Conservation (phyloP, 2,888 invertebrate species). For the Eudasyphora cyanicolor region DNA sequence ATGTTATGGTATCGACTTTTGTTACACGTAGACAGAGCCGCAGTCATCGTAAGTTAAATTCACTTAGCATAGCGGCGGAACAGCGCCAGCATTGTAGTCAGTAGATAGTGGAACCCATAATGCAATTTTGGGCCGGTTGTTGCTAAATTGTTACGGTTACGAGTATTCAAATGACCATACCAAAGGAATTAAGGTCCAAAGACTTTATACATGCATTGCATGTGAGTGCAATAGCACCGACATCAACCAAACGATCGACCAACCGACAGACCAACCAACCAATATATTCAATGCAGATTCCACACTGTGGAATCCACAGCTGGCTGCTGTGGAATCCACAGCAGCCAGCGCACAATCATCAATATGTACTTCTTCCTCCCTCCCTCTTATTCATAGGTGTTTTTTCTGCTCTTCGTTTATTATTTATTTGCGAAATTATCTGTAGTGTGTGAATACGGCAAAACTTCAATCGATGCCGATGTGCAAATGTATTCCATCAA, state of each 20-base stretch:
- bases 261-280: background rate
- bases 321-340: too few relatives aligned
- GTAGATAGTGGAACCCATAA: constrained; percentile 75
- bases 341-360: background rate
- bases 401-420: background rate
- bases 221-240: background rate
- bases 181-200: constrained; percentile 80
- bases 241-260: too few relatives aligned
- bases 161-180: constrained; percentile 80
- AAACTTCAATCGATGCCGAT: constrained; percentile 56
- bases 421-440: constrained; percentile 56
- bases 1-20: constrained; percentile 47
- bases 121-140: constrained; percentile 73
- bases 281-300: background rate
- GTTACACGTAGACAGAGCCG: constrained; percentile 53
- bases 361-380: background rate
- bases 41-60: too few relatives aligned
- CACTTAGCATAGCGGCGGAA: constrained; percentile 63
- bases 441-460: constrained; percentile 60
- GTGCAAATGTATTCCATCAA: background rate
- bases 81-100: constrained; percentile 41
- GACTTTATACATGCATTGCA: constrained; percentile 70
- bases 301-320: too few relatives aligned
- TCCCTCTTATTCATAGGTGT: background rate
- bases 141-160: constrained; percentile 66